Percentiles rank a stretch among this genome's conserved stretches.
Evolutionary conservation across 2,113 vertebrate genomes (phyloP).

Genomic region (Puntigrus tetrazona): DNA sequence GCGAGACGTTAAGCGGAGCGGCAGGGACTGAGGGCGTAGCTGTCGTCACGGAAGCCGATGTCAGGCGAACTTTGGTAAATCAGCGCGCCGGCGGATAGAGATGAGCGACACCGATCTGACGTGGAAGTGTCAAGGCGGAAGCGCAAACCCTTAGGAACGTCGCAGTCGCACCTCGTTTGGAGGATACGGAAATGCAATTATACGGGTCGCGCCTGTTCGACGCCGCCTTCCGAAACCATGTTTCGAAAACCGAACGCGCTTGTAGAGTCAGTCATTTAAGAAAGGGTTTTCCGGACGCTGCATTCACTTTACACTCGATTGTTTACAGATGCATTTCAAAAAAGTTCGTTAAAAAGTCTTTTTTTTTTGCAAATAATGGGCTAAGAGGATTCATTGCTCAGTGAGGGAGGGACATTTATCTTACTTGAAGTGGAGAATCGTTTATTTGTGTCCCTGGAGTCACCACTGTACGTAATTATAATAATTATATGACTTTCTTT

Average conservation of each 20-base stretch:
- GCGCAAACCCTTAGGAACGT: not conserved
- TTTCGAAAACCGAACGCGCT: not conserved
- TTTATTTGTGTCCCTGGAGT: too few relatives aligned
- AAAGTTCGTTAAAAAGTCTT: too few relatives aligned
- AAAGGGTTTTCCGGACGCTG: not conserved
- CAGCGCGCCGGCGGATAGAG: not conserved
- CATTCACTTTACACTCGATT: not conserved
- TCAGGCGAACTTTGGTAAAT: slow-evolving; percentile 15
- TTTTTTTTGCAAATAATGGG: too few relatives aligned
- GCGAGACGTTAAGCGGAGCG: not conserved
- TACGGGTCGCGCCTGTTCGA: not conserved
- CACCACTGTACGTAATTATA: too few relatives aligned
- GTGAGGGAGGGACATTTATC: not conserved
- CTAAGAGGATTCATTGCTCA: not conserved
- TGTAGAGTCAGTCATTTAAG: not conserved
- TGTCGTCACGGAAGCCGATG: not conserved
- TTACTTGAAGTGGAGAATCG: not conserved
- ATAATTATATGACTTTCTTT: too few relatives aligned
- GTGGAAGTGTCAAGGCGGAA: slow-evolving; percentile 13
- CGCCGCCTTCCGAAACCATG: not conserved
- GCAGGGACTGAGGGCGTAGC: slow-evolving; percentile 13
- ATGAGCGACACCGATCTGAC: slow-evolving; percentile 7
- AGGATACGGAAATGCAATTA: not conserved
- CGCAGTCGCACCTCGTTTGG: not conserved
- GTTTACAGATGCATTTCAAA: too few relatives aligned